Conservation (phyloP, 2,888 invertebrate genomes). For the Parnassius apollo region DNA sequence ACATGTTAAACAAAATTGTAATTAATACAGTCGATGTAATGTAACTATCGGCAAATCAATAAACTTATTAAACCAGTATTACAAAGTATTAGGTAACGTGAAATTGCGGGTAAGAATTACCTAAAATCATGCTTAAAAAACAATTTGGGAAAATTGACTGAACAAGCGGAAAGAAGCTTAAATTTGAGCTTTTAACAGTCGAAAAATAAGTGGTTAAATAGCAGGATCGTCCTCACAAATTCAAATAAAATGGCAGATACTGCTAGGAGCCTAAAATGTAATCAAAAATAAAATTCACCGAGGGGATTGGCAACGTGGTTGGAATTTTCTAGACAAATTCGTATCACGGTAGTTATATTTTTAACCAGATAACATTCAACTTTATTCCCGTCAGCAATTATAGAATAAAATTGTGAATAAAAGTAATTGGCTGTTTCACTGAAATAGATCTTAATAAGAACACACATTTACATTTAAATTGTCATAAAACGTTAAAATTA, state of each 20-base stretch:
- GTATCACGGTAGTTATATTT: constrained; percentile 11
- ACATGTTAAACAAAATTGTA: too few relatives aligned
- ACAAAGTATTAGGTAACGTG: not conserved
- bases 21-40: too few relatives aligned
- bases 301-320: constrained; percentile 29
- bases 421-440: not conserved
- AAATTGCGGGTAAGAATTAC: not conserved
- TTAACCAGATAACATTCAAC: constrained; percentile 5
- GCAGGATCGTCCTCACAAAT: constrained; percentile 36
- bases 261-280: constrained; percentile 35
- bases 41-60: too few relatives aligned
- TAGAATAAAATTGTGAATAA: constrained; percentile 1
- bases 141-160: not conserved
- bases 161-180: constrained; percentile 18
- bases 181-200: constrained; percentile 30
- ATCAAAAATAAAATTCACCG: constrained; percentile 39
- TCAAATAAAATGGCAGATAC: constrained; percentile 34
- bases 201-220: constrained; percentile 38
- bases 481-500: too few relatives aligned
- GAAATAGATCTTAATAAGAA: not conserved
- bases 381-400: not conserved
- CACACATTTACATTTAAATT: not conserved
- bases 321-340: constrained; percentile 27
- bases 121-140: not conserved
- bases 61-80: not conserved